These are phyloP conservation scores for Phycodurus eques DNA, from an alignment of 2,113 vertebrate genomes.

Conservation along the genomic window DNA sequence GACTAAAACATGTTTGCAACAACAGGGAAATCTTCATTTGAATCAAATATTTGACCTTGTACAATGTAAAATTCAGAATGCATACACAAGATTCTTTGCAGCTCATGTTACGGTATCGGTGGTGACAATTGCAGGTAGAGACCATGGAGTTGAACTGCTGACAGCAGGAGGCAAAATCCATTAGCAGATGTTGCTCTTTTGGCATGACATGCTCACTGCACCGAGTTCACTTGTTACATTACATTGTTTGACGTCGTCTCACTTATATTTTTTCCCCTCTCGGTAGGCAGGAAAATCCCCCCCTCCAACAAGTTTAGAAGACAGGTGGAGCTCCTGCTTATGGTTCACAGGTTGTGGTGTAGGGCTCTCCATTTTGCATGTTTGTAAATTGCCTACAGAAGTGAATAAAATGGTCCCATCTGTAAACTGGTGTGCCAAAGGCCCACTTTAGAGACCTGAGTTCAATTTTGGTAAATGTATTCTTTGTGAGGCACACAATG, in stretches of 20 bases:
- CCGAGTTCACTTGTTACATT: constrained; percentile 58
- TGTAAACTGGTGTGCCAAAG: constrained; percentile 60
- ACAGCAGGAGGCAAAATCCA: constrained; percentile 72
- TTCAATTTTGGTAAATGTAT: constrained; percentile 76
- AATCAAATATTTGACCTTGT: constrained; percentile 25
- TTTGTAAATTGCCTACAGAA: constrained; percentile 77
- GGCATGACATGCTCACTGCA: constrained; percentile 48
- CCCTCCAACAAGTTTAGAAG: constrained; percentile 49
- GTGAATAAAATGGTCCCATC: constrained; percentile 77
- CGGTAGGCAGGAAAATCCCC: constrained; percentile 32
- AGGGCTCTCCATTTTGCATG: constrained; percentile 54
- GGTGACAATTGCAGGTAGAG: constrained; percentile 49
- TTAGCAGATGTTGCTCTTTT: constrained; percentile 55
- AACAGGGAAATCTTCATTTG: constrained; percentile 18
- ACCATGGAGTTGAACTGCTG: constrained; percentile 55
- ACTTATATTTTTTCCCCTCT: constrained; percentile 28
- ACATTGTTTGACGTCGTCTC: constrained; percentile 61
- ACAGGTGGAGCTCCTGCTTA: constrained; percentile 71
- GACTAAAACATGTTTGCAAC: constrained; percentile 5
- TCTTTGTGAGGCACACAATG: constrained; percentile 69
- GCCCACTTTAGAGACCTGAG: constrained; percentile 69
- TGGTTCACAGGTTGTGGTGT: constrained; percentile 55
- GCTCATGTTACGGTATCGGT: neutral
- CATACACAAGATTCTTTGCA: neutral
- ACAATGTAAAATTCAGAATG: constrained; percentile 29